Percentiles rank a stretch among this genome's conserved stretches.
phyloP scores from a whole-genome alignment of 2,888 invertebrate species.

The Oligia latruncula region DNA sequence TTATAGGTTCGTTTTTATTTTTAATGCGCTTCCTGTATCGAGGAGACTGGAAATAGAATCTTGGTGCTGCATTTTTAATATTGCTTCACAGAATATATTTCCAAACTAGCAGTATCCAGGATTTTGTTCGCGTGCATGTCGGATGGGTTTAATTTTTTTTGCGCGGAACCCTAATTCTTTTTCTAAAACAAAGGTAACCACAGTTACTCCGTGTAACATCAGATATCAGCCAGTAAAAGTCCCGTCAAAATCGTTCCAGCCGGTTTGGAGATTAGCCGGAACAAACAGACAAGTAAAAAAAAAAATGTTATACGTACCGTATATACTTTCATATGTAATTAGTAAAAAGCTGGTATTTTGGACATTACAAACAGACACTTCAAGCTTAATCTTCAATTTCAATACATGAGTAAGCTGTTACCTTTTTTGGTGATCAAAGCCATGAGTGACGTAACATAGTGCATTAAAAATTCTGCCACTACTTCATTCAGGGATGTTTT shows the following conservation, averaged over 20 bases:
- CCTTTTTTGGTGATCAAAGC: neutral
- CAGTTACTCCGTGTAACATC: neutral
- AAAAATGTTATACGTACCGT: neutral
- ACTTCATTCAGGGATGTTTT: conserved; percentile 36
- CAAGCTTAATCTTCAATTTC: neutral
- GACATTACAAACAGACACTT: neutral
- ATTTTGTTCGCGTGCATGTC: too few species aligned
- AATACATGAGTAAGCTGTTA: neutral
- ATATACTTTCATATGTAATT: neutral
- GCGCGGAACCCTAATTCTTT: neutral
- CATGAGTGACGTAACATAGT: neutral
- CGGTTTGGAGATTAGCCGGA: neutral
- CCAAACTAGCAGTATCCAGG: neutral
- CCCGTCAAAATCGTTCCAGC: neutral
- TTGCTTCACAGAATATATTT: neutral
- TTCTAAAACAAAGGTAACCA: neutral
- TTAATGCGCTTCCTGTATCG: conserved; percentile 24
- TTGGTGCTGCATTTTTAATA: neutral
- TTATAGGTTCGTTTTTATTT: conserved; percentile 32
- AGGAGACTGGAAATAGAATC: neutral
- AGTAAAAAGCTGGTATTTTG: neutral
- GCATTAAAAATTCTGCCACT: conserved; percentile 3
- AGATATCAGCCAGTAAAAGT: neutral
- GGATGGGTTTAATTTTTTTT: neutral
- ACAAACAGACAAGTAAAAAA: neutral